Percentiles rank a stretch among this genome's conserved stretches.
Conservation (phyloP, 1,140 invertebrate genomes). For the Diachasma alloeum region DNA sequence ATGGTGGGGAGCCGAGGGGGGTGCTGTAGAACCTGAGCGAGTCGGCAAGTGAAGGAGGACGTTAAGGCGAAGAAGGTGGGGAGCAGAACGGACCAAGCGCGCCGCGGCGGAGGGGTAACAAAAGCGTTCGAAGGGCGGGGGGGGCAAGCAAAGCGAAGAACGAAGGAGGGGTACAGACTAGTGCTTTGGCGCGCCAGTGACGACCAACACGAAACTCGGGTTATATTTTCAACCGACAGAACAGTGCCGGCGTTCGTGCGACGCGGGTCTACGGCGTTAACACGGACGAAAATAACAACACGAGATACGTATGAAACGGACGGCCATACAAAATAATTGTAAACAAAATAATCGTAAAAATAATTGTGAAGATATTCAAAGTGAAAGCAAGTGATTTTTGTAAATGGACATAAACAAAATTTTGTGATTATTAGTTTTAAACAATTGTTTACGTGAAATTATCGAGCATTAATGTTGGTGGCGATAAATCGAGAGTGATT, state of each 20-base stretch:
- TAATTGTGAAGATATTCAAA: background rate
- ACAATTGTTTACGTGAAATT: too few relatives aligned
- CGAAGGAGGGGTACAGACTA: background rate
- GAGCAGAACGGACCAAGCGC: slow-evolving; percentile 14
- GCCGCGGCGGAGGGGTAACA: background rate
- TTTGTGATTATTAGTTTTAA: too few relatives aligned
- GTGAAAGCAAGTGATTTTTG: slow-evolving; percentile 10
- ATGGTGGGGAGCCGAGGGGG: slow-evolving; percentile 1
- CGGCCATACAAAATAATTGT: background rate
- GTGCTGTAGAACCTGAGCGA: background rate
- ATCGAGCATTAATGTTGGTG: too few relatives aligned
- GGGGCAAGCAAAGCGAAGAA: slow-evolving; percentile 20
- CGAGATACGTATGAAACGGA: background rate
- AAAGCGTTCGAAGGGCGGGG: slow-evolving; percentile 14
- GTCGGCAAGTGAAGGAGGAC: background rate
- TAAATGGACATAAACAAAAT: background rate
- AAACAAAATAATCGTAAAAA: too few relatives aligned
- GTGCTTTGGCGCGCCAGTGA: slow-evolving; percentile 48
- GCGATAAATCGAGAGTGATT: too few relatives aligned
- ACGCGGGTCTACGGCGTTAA: slow-evolving; percentile 34
- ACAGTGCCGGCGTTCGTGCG: slow-evolving; percentile 48
- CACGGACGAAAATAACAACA: background rate
- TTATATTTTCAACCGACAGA: slow-evolving; percentile 55
- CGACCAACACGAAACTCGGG: slow-evolving; percentile 46
- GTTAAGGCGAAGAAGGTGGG: background rate